These are phyloP conservation scores for Teleopsis dalmanni DNA, from an alignment of 1,140 invertebrate species.

Conservation along the genomic window DNA sequence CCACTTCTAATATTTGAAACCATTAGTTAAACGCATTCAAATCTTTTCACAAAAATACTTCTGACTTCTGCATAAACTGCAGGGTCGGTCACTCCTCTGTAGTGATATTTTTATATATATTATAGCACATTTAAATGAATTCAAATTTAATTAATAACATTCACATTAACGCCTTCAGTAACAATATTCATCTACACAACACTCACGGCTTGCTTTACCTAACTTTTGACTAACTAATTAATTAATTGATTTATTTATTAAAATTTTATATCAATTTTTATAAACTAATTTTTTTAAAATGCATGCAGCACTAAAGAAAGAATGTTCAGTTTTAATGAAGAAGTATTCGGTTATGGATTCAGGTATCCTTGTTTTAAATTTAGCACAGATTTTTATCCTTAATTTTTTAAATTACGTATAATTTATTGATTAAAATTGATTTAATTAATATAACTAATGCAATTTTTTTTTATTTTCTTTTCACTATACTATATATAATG, in stretches of 20 bases:
- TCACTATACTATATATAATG: conserved; percentile 21
- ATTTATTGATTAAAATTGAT: neutral
- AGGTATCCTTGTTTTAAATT: conserved; percentile 50
- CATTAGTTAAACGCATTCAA: no score
- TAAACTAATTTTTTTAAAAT: conserved; percentile 4
- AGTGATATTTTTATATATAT: no score
- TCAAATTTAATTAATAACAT: no score
- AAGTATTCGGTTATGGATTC: conserved; percentile 57
- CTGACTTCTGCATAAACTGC: no score
- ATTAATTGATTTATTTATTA: neutral
- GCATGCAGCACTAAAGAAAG: conserved; percentile 58
- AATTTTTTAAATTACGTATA: no score
- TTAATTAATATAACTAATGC: neutral
- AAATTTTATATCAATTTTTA: neutral
- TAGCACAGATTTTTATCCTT: neutral
- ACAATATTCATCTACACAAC: neutral
- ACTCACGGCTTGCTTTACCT: neutral
- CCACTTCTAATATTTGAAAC: no score
- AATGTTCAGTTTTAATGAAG: conserved; percentile 64
- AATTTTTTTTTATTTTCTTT: conserved; percentile 17
- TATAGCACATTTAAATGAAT: no score
- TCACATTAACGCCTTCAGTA: no score
- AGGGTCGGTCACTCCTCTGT: no score
- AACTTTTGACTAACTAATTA: neutral
- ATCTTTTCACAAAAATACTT: no score